These are phyloP conservation scores for Micrastur ruficollis DNA, from an alignment of 2,797 vertebrate species.

Conservation along the genomic window DNA sequence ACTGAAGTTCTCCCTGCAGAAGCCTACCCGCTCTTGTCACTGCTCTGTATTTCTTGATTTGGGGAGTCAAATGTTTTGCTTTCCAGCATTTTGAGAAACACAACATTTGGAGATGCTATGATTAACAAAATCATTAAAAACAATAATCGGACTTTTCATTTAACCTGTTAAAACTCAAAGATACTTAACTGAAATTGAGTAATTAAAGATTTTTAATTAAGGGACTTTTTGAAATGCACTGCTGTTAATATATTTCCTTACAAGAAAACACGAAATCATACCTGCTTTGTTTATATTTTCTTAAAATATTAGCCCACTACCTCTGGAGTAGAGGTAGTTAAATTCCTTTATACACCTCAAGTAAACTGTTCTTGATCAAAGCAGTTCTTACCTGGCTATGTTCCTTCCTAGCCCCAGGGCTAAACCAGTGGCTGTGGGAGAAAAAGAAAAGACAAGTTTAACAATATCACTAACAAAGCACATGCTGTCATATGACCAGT, in stretches of 20 bases:
- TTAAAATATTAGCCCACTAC: not conserved
- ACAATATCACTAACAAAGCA: slow-evolving; percentile 41
- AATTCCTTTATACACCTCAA: slow-evolving; percentile 12
- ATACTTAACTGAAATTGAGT: not conserved
- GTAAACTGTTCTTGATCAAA: slow-evolving; percentile 48
- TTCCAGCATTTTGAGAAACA: not conserved
- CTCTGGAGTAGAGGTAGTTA: slow-evolving; percentile 9
- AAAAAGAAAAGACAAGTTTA: slow-evolving; percentile 70
- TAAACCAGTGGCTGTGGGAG: slow-evolving; percentile 79
- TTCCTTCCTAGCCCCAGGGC: slow-evolving; percentile 78
- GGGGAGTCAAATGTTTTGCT: not conserved
- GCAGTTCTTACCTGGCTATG: slow-evolving; percentile 79
- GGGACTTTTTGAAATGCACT: not conserved
- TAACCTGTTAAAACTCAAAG: not conserved
- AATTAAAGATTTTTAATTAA: not conserved
- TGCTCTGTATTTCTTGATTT: not conserved
- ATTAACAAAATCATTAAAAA: not conserved
- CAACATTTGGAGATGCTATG: not conserved
- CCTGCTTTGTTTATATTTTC: not conserved
- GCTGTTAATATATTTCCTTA: not conserved
- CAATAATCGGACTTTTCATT: not conserved
- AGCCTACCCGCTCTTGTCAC: not conserved
- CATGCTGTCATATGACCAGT: slow-evolving; percentile 41
- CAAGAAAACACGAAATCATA: not conserved
- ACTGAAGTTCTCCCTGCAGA: not conserved